phyloP scores from a whole-genome alignment of 2,888 invertebrate species.

The Sturmia bella region DNA sequence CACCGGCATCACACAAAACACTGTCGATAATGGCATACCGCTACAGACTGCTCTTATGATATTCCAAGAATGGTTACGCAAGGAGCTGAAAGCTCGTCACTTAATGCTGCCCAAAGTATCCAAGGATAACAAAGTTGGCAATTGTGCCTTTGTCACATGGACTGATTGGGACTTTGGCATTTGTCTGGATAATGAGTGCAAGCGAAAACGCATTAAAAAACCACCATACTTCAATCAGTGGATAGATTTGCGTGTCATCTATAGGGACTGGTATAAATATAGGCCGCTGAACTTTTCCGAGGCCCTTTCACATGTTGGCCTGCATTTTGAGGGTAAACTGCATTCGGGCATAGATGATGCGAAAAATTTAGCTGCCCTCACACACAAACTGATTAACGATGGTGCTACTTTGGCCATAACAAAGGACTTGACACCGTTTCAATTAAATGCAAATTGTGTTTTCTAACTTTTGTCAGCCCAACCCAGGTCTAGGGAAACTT shows the following conservation, averaged over 20 bases:
- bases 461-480: slow-evolving; percentile 72
- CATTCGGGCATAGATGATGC: slow-evolving; percentile 86
- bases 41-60: slow-evolving; percentile 82
- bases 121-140: slow-evolving; percentile 82
- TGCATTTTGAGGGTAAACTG: slow-evolving; percentile 84
- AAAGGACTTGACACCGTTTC: slow-evolving; percentile 81
- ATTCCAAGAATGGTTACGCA: slow-evolving; percentile 84
- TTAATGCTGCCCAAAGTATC: slow-evolving; percentile 80
- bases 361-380: slow-evolving; percentile 84
- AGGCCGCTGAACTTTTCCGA: slow-evolving; percentile 82
- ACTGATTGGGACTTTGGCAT: slow-evolving; percentile 85
- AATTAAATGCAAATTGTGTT: slow-evolving; percentile 79
- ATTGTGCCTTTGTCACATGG: slow-evolving; percentile 84
- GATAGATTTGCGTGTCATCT: slow-evolving; percentile 84
- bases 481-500: slow-evolving; percentile 48
- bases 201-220: slow-evolving; percentile 83
- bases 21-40: slow-evolving; percentile 83
- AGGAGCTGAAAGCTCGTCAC: slow-evolving; percentile 78
- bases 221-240: slow-evolving; percentile 83
- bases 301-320: slow-evolving; percentile 84
- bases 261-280: slow-evolving; percentile 83
- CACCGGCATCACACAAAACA: slow-evolving; percentile 84
- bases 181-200: slow-evolving; percentile 84
- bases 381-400: slow-evolving; percentile 84
- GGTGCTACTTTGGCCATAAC: slow-evolving; percentile 83